Base-by-base conservation (phyloP, 2,797 vertebrate genomes). In the Mormyrus hasselquistii region DNA sequence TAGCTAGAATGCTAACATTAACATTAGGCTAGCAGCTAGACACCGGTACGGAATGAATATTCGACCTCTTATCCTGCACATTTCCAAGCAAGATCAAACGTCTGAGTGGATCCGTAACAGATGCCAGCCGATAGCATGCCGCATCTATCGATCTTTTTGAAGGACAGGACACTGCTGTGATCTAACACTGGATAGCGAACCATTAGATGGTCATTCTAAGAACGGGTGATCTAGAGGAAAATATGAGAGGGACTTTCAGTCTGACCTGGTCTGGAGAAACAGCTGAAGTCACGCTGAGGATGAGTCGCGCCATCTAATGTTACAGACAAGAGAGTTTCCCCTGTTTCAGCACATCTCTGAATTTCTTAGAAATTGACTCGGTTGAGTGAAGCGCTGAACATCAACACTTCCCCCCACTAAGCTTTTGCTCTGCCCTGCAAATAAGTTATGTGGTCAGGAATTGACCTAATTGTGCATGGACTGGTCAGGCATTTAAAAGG, bases 311-410 rank as follows among this genome's bases (percentile, higher is more conserved):
- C 52, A 53, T 85, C 49, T 53, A 85, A 14, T 53, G 25, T 85
- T 85, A 52, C 47, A 47, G 44, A 16, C 83, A 4, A 84, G 49
- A 52, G 73, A 79, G 73, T 79, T 79, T 79, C 73, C 73, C 38
- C 2, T 44, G 73, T 79, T 79, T 79, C 83, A 85, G 83, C 22
- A 85, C 49, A 29, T 50, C n/a, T 25, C 44, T 52, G n/a, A 16
- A 25, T 85, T 84, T 85, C 83, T 53, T 50, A 52, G 83, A 85
- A 85, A 25, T 22, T 50, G 83, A 85, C 8, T 2, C 4, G 19
- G 12, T 6, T 85, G 49, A 85, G 52, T 41, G 82, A 88, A 83
- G 76, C 22, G 53, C 73, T 83, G 41, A 88, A 88, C 41, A 62
- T 52, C 50, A 59, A 41, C 76, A 49, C 34, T 41, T 88, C 49